These are phyloP conservation scores for Caranx melampygus DNA, from an alignment of 2,113 vertebrate genomes.

Conservation along the genomic window DNA sequence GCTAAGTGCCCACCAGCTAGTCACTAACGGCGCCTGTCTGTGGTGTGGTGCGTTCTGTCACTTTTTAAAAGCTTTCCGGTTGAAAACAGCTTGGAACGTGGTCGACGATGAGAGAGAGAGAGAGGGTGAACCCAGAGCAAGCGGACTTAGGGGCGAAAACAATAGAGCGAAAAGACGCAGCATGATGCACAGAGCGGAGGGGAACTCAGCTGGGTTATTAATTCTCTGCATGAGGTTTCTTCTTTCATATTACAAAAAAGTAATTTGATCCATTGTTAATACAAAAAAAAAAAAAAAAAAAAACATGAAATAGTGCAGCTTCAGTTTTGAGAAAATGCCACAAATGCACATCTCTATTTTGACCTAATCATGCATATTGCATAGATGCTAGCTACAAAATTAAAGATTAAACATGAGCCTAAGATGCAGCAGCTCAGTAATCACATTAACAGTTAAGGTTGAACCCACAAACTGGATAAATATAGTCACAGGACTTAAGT, in stretches of 20 bases:
- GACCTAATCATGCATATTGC: background rate
- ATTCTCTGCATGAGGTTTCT: too few species aligned
- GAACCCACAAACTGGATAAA: conserved; percentile 26
- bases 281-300: too few species aligned
- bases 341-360: background rate
- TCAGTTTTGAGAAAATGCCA: too few species aligned
- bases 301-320: too few species aligned
- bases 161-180: background rate
- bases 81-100: background rate
- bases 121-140: too few species aligned
- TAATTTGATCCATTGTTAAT: too few species aligned
- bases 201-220: background rate
- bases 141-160: background rate
- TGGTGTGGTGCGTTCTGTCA: background rate
- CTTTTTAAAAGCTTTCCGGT: background rate
- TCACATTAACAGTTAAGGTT: conserved; percentile 25
- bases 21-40: background rate
- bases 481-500: background rate
- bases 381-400: too few species aligned
- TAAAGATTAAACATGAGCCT: background rate
- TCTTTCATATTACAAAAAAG: too few species aligned
- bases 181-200: background rate
- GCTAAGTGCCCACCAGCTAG: background rate
- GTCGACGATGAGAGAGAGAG: too few species aligned
- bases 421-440: background rate